Evolutionary conservation across 1,140 invertebrate species (phyloP).

Genomic region (Mycetomoellerius zeteki): DNA sequence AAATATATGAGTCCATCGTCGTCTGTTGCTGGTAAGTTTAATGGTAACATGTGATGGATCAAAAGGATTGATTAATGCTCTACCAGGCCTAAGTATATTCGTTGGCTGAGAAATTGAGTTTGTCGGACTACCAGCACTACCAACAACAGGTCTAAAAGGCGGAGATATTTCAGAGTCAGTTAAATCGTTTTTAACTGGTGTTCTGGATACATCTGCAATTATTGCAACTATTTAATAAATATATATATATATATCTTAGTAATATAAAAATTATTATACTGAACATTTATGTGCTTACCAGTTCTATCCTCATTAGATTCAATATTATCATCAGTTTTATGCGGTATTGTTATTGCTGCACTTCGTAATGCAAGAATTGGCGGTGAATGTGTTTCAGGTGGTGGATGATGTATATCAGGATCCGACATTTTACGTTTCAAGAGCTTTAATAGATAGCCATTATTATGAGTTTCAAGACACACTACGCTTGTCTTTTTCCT

Average conservation of each 20-base stretch:
- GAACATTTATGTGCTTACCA: conserved; percentile 55
- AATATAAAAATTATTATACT: not conserved
- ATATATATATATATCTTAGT: no score
- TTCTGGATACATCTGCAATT: conserved; percentile 72
- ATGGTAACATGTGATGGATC: conserved; percentile 98
- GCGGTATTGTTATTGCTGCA: conserved; percentile 87
- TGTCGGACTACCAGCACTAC: conserved; percentile 87
- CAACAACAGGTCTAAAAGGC: conserved; percentile 87
- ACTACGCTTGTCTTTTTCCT: conserved; percentile 91
- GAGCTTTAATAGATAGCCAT: conserved; percentile 87
- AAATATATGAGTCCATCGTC: conserved; percentile 99
- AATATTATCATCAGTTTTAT: conserved; percentile 80
- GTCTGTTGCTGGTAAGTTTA: conserved; percentile 97
- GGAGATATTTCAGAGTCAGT: conserved; percentile 87
- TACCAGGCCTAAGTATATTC: conserved; percentile 89
- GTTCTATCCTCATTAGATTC: conserved; percentile 80
- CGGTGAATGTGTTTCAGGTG: conserved; percentile 82
- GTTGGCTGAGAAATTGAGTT: conserved; percentile 80
- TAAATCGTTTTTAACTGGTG: conserved; percentile 82
- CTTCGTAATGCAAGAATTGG: conserved; percentile 81
- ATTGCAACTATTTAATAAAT: conserved; percentile 34
- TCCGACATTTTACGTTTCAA: conserved; percentile 93
- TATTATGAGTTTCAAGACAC: conserved; percentile 89
- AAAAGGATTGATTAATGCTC: conserved; percentile 98
- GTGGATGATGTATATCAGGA: conserved; percentile 92